These are phyloP conservation scores for Schmidtea mediterranea DNA, from an alignment of 1,140 invertebrate species.

Conservation along the genomic window DNA sequence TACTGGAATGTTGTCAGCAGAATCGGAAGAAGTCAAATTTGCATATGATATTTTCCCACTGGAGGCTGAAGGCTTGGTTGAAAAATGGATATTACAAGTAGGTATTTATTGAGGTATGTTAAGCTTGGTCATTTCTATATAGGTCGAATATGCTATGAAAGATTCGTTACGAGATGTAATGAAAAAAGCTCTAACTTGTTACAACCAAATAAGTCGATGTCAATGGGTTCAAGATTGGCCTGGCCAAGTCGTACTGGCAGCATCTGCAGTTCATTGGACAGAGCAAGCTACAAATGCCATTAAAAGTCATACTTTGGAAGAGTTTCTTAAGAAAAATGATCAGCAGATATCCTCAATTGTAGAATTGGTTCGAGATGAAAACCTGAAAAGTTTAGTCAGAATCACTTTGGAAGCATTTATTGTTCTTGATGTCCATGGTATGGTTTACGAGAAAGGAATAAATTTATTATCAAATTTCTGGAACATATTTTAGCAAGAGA, in stretches of 20 bases:
- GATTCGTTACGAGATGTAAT: conserved; percentile 21
- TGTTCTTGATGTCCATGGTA: conserved; percentile 29
- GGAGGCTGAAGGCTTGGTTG: conserved; percentile 36
- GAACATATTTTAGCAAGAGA: conserved; percentile 37
- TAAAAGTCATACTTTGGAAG: conserved; percentile 12
- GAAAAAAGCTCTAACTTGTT: conserved; percentile 17
- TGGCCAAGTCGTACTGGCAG: conserved; percentile 25
- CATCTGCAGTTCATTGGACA: conserved; percentile 26
- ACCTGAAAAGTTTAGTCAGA: conserved; percentile 20
- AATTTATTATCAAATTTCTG: not conserved
- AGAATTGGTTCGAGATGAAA: conserved; percentile 20
- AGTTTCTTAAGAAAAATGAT: conserved; percentile 20
- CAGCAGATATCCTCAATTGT: conserved; percentile 25
- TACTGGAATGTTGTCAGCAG: conserved; percentile 55
- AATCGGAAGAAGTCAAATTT: conserved; percentile 53
- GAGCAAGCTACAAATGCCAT: conserved; percentile 15
- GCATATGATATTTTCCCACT: conserved; percentile 49
- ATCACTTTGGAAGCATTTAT: conserved; percentile 26
- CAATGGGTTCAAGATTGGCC: conserved; percentile 27
- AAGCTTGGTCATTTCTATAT: conserved; percentile 32
- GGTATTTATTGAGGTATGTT: conserved; percentile 23
- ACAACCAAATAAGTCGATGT: conserved; percentile 13
- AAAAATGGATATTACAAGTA: conserved; percentile 25
- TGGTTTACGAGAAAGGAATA: conserved; percentile 7
- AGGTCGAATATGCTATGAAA: conserved; percentile 28